Evolutionary conservation across 2,888 invertebrate species (phyloP), one percentile per base, ranked within the genome.

Genomic region (Pollenia griseotomentosa): DNA sequence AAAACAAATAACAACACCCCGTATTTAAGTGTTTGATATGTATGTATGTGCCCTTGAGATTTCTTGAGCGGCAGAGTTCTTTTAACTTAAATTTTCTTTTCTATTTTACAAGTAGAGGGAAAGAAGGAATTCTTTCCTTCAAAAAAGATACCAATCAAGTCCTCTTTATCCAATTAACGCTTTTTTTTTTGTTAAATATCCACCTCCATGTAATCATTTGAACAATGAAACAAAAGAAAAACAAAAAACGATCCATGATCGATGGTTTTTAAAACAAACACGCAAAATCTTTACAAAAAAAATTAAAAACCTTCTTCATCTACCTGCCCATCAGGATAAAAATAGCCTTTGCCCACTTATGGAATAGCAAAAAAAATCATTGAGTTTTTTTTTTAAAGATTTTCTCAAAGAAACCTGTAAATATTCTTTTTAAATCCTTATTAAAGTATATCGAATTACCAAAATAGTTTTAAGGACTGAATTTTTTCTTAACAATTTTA

Each of bases 161-260:
- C 57, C 44, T 33, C 51, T 70, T 44, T 71, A 86, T 83, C 79
- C 75, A 86, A 86, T 86, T 86, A 86, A 83, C 80, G 79, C 83
- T 33, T 33, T 33, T 33, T 33, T 75, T 75, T 63, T 86, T 86
- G 66, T 75, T 59, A 51, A 53, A 71, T 71, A 80, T 65, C 86
- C 86, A 80, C 83, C 83, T 86, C 70, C 83, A 80, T 86, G 55
- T 71, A 83, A 83, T 83, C 78, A 73, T 78, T 65, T 53, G 59
- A 74, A 57, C 57, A 59, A 66, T 40, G 2, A 53, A 53, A 33
- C 6, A 33, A 70, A 23, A 59, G 23, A 14, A 19, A 16, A 65
- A 55, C 2, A 19, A 23, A 44, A 71, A 53, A 79, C 44, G 6
- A 44, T 48, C 65, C 61, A 48, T 79, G 66, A 84, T 84, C 59